phyloP scores from a whole-genome alignment of 2,888 invertebrate species.

The Lacanobia wlatinum region DNA sequence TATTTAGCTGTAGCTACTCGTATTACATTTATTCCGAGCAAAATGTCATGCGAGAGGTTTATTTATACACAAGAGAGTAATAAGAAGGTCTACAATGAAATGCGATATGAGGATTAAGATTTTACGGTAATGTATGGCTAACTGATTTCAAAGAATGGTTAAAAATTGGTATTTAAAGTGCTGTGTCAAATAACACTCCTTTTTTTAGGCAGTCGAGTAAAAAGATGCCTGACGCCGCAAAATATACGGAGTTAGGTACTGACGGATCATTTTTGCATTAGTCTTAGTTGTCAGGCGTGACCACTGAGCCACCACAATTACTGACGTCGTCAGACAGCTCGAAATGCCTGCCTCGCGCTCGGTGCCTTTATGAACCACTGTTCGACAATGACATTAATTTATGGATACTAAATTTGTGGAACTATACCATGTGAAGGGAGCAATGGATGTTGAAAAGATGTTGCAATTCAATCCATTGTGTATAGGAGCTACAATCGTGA shows the following conservation, averaged over 20 bases:
- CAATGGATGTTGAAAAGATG: slow-evolving; percentile 24
- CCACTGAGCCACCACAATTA: background rate
- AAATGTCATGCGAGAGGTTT: slow-evolving; percentile 47
- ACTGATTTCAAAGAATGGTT: background rate
- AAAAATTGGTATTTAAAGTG: no score
- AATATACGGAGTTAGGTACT: background rate
- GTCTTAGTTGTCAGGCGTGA: background rate
- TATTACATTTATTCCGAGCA: slow-evolving; percentile 47
- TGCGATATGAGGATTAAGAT: slow-evolving; percentile 8
- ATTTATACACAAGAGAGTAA: slow-evolving; percentile 36
- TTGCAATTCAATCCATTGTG: slow-evolving; percentile 50
- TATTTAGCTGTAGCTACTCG: slow-evolving; percentile 54
- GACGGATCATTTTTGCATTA: background rate
- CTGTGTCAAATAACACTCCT: no score
- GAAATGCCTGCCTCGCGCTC: slow-evolving; percentile 13
- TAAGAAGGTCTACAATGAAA: slow-evolving; percentile 16
- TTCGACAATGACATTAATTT: slow-evolving; percentile 2
- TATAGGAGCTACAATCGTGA: slow-evolving; percentile 40
- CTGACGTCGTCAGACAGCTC: background rate
- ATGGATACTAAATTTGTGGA: slow-evolving; percentile 8
- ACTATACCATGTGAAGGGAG: slow-evolving; percentile 11
- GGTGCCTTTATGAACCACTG: background rate
- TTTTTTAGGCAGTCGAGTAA: no score
- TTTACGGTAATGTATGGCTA: background rate
- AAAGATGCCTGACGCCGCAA: background rate